Evolutionary conservation across 2,797 vertebrate species (phyloP).

Genomic region (Spondyliosoma cantharus): DNA sequence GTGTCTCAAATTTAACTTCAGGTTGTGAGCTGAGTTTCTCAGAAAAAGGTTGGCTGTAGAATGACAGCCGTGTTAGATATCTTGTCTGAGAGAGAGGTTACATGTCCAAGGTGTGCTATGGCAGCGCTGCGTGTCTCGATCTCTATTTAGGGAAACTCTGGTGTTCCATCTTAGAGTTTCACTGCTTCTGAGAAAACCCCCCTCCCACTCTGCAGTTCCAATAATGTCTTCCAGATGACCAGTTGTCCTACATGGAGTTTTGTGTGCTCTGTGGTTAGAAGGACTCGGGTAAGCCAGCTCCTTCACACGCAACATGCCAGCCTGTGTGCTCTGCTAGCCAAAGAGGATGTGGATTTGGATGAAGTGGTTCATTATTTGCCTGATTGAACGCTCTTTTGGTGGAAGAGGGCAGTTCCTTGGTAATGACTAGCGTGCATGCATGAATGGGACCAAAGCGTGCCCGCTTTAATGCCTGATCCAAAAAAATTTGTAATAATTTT

Average conservation of each 20-base stretch:
- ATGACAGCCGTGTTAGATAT: conserved; percentile 76
- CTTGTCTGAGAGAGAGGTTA: conserved; percentile 80
- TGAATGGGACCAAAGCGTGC: conserved; percentile 42
- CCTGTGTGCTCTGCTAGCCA: conserved; percentile 25
- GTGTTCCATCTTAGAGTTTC: conserved; percentile 75
- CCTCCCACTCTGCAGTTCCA: conserved; percentile 60
- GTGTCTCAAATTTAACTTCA: conserved; percentile 63
- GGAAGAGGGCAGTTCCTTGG: conserved; percentile 42
- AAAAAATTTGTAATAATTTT: conserved; percentile 53
- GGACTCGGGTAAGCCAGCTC: conserved; percentile 59
- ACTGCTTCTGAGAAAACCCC: conserved; percentile 77
- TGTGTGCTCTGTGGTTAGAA: conserved; percentile 68
- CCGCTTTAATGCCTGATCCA: conserved; percentile 47
- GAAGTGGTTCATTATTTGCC: conserved; percentile 71
- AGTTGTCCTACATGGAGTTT: conserved; percentile 72
- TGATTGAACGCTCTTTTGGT: conserved; percentile 47
- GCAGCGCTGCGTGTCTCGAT: conserved; percentile 70
- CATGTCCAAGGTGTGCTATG: conserved; percentile 73
- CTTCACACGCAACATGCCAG: conserved; percentile 73
- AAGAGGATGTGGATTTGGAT: conserved; percentile 71
- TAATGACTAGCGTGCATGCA: conserved; percentile 46
- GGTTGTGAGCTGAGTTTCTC: conserved; percentile 76
- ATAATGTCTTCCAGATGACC: conserved; percentile 81
- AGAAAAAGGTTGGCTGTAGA: conserved; percentile 74
- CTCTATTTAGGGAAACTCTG: conserved; percentile 79